phyloP scores from a whole-genome alignment of 2,888 invertebrate species.

The Eueremaeus valkanovi region DNA sequence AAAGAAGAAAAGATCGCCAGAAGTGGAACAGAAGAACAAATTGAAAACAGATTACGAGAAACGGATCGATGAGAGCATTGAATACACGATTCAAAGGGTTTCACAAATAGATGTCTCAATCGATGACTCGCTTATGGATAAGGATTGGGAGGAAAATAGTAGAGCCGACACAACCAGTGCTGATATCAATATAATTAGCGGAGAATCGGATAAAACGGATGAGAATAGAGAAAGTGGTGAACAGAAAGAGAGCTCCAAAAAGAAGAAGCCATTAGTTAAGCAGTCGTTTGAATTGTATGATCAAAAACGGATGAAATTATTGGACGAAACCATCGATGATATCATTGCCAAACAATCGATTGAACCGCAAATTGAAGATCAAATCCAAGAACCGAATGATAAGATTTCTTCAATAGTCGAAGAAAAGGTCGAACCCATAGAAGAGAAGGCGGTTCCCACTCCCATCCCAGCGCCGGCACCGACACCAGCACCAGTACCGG shows the following conservation, averaged over 20 bases:
- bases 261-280: background rate
- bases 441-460: background rate
- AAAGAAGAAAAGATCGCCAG: background rate
- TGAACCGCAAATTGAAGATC: background rate
- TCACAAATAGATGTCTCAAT: conserved; percentile 9
- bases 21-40: conserved; percentile 10
- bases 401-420: background rate
- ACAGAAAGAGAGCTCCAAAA: background rate
- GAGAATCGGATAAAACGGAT: background rate
- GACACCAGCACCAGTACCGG: background rate
- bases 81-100: background rate
- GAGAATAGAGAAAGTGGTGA: background rate
- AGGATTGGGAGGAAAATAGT: background rate
- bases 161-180: background rate
- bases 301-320: conserved; percentile 23
- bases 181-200: background rate
- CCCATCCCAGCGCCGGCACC: background rate
- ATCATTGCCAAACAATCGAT: conserved; percentile 8
- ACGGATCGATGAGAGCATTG: conserved; percentile 11
- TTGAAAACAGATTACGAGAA: conserved; percentile 23
- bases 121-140: background rate
- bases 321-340: conserved; percentile 32
- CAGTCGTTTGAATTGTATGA: conserved; percentile 11
- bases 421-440: background rate
- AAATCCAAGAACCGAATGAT: background rate